phyloP scores from a whole-genome alignment of 2,797 vertebrate species.

The Cossypha caffra region DNA sequence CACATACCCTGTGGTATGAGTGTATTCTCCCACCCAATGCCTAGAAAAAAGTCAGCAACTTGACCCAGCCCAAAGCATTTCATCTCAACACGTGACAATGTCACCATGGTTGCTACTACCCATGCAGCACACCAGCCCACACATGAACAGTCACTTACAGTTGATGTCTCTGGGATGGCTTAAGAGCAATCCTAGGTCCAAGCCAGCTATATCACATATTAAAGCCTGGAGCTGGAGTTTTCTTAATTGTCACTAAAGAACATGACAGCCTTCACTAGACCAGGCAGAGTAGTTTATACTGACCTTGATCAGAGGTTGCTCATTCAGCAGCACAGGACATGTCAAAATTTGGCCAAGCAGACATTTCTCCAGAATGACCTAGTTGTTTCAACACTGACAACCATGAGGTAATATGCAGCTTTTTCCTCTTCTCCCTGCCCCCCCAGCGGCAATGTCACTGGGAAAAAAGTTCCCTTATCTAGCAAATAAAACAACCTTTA shows the following conservation, averaged over 20 bases:
- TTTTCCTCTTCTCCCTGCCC: neutral
- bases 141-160: neutral
- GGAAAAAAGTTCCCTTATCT: neutral
- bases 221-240: neutral
- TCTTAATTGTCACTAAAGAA: neutral
- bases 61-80: neutral
- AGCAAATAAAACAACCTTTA: neutral
- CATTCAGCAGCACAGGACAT: neutral
- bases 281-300: neutral
- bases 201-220: neutral
- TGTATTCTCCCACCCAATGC: neutral
- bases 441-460: neutral
- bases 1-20: rapidly evolving
- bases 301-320: constrained; percentile 9
- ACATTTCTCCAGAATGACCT: neutral
- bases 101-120: neutral
- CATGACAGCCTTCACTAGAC: neutral
- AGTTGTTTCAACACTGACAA: neutral
- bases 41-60: neutral
- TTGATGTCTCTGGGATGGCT: neutral
- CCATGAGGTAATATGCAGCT: neutral
- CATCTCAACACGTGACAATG: neutral
- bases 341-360: neutral
- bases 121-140: neutral
- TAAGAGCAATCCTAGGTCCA: neutral